These are phyloP conservation scores for Promerops cafer DNA, from an alignment of 2,113 vertebrate species.

Conservation along the genomic window DNA sequence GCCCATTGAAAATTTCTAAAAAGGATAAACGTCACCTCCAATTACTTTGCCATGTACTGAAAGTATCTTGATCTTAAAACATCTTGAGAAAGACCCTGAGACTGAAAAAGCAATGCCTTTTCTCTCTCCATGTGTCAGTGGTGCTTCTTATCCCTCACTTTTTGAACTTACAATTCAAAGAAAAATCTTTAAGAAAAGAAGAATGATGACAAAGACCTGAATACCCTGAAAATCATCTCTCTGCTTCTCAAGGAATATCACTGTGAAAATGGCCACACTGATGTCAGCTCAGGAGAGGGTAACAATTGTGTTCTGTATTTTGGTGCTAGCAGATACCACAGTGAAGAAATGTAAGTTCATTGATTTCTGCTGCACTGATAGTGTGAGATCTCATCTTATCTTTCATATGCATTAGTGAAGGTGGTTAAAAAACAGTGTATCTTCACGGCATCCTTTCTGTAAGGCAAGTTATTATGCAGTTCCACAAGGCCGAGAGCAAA, in stretches of 20 bases:
- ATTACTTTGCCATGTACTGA: neutral
- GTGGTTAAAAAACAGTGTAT: neutral
- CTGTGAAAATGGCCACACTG: neutral
- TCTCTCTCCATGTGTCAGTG: neutral
- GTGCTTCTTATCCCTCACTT: neutral
- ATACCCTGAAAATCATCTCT: neutral
- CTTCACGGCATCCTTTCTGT: neutral
- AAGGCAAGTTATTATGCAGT: neutral
- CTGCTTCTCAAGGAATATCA: neutral
- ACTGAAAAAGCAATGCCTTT: neutral
- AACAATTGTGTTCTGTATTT: neutral
- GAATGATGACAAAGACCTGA: neutral
- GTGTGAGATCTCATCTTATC: neutral
- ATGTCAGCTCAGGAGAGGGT: neutral
- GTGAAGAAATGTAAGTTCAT: neutral
- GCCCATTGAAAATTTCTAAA: neutral
- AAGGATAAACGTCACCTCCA: neutral
- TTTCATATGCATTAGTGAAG: neutral
- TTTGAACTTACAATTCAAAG: neutral
- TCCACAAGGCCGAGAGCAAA: neutral
- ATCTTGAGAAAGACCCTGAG: neutral
- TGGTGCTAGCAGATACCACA: neutral
- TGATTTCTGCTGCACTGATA: neutral
- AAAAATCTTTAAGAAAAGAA: neutral
- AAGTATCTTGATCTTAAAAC: constrained; percentile 31